A percentile compares a stretch with the other conserved stretches of the same genome.
Evolutionary conservation across 2,888 invertebrate species (phyloP).

Genomic region (Luperina nickerlii): DNA sequence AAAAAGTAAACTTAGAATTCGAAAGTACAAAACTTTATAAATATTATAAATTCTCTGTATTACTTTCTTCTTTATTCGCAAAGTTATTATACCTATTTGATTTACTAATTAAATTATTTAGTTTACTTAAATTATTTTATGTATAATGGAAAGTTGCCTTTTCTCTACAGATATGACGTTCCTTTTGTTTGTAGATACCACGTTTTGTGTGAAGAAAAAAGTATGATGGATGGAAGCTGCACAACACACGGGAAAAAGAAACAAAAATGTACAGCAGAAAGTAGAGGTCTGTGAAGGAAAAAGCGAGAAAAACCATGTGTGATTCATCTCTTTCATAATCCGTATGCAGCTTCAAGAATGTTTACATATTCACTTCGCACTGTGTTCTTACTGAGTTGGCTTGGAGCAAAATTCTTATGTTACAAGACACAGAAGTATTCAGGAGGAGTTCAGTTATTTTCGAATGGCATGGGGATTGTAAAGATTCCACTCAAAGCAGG

Average conservation of each 20-base stretch:
- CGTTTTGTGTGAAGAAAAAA: slow-evolving; percentile 1
- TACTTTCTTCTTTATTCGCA: not conserved
- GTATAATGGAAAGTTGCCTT: not conserved
- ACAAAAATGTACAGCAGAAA: not conserved
- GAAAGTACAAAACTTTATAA: not conserved
- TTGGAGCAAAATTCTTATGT: not conserved
- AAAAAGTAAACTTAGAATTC: not conserved
- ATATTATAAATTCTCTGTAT: too few species aligned
- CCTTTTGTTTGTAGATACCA: not conserved
- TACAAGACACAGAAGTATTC: not conserved
- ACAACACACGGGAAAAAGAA: not conserved
- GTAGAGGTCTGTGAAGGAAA: not conserved
- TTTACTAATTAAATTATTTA: not conserved
- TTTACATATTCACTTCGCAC: slow-evolving; percentile 27
- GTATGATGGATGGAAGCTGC: slow-evolving; percentile 7
- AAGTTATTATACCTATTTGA: not conserved
- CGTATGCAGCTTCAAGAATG: slow-evolving; percentile 23
- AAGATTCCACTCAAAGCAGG: not conserved
- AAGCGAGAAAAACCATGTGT: slow-evolving; percentile 12
- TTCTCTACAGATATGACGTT: not conserved
- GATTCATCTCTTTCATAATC: slow-evolving; percentile 31
- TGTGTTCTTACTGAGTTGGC: not conserved
- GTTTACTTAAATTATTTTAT: not conserved
- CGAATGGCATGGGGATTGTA: not conserved
- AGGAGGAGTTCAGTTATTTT: slow-evolving; percentile 1